phyloP scores from a whole-genome alignment of 1,140 invertebrate genomes.

The Penaeus japonicus region DNA sequence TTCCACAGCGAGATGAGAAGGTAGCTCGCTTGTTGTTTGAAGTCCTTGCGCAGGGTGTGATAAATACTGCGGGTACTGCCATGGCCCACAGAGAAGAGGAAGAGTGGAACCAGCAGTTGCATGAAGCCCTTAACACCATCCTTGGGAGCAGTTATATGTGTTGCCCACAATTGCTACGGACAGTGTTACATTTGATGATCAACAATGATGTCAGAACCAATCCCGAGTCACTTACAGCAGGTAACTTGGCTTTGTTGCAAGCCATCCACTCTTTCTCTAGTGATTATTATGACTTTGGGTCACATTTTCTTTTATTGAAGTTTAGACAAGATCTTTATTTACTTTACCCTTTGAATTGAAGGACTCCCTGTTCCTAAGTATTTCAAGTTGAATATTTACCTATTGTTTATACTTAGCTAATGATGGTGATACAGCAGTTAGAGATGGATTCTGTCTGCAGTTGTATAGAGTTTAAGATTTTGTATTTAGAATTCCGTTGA shows the following conservation, averaged over 20 bases:
- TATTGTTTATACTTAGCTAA: no score
- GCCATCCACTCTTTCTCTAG: no score
- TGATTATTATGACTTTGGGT: no score
- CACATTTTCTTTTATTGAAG: no score
- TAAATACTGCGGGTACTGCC: background rate
- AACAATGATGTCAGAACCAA: conserved; percentile 28
- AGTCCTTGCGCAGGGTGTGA: conserved; percentile 16
- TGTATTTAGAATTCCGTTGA: no score
- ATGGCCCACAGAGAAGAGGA: conserved; percentile 17
- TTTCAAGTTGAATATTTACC: no score
- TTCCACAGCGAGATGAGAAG: conserved; percentile 25
- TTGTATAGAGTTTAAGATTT: no score
- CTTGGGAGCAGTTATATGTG: conserved; percentile 16
- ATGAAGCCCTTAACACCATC: conserved; percentile 59
- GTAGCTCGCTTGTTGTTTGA: conserved; percentile 34
- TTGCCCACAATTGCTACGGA: conserved; percentile 36
- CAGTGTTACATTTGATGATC: conserved; percentile 44
- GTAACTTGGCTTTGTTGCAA: background rate
- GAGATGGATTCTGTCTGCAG: no score
- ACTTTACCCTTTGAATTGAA: no score
- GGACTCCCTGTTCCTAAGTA: no score
- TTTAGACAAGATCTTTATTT: no score
- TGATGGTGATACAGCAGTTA: no score
- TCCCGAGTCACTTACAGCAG: conserved; percentile 32
- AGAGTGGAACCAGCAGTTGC: conserved; percentile 30